Conservation (phyloP, 2,888 invertebrate species). For the Argyra leucocephala region DNA sequence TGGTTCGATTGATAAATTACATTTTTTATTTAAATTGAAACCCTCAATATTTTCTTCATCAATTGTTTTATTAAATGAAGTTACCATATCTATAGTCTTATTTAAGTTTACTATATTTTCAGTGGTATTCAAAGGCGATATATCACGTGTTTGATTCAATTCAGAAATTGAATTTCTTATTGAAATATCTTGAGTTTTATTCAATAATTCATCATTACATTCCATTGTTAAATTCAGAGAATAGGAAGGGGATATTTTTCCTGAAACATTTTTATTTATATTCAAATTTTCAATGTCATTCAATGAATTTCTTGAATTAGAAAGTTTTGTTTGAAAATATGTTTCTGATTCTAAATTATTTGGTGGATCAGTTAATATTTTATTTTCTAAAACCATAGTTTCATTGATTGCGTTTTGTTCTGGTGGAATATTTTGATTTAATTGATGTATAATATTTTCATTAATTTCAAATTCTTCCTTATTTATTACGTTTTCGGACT, state of each 20-base stretch:
- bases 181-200: constrained; percentile 8
- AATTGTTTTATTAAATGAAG: no score
- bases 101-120: no score
- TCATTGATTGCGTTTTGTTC: not conserved
- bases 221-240: not conserved
- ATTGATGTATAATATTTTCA: not conserved
- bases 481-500: no score
- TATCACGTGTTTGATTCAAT: constrained; percentile 29
- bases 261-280: not conserved
- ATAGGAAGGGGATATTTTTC: not conserved
- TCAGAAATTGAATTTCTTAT: constrained; percentile 21
- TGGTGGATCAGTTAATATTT: not conserved
- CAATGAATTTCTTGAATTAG: not conserved
- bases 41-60: no score
- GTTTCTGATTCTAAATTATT: not conserved
- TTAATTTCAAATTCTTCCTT: not conserved
- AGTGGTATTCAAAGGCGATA: constrained; percentile 28
- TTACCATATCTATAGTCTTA: no score
- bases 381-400: not conserved
- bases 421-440: no score
- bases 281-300: not conserved
- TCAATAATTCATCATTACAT: not conserved
- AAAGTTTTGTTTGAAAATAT: not conserved
- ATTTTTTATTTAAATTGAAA: no score
- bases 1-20: no score